Evolutionary conservation across 2,113 vertebrate species (phyloP).

Genomic region (Fulica atra): DNA sequence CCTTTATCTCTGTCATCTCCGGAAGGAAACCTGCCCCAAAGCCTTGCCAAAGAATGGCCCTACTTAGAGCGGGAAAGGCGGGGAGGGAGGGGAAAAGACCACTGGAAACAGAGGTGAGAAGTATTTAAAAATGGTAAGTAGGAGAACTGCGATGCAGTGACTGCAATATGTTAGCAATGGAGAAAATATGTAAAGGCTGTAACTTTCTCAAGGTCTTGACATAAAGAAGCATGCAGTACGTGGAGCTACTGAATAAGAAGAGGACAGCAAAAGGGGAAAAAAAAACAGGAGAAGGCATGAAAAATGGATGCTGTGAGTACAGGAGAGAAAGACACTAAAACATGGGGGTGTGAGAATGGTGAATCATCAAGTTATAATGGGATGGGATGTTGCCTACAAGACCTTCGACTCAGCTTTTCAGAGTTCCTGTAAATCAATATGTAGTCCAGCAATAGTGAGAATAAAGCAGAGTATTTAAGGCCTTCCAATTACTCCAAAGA

Average conservation of each 20-base stretch:
- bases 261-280: background rate
- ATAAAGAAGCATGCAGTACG: background rate
- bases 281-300: background rate
- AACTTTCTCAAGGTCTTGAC: background rate
- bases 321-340: background rate
- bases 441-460: background rate
- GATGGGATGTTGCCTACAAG: background rate
- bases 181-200: background rate
- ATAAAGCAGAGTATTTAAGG: background rate
- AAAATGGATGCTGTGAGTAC: background rate
- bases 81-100: background rate
- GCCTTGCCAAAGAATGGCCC: background rate
- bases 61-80: background rate
- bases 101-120: background rate
- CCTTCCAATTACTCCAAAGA: background rate
- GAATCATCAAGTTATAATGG: background rate
- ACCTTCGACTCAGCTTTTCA: background rate
- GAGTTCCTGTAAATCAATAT: background rate
- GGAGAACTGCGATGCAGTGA: background rate
- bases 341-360: background rate
- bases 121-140: background rate
- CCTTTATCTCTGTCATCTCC: too few species aligned
- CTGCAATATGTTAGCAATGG: background rate
- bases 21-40: background rate
- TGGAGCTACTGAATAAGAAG: background rate